A percentile compares a stretch with the other conserved stretches of the same genome.
Evolutionary conservation across 1,140 invertebrate genomes (phyloP).

Genomic region (Drosophila nannoptera): DNA sequence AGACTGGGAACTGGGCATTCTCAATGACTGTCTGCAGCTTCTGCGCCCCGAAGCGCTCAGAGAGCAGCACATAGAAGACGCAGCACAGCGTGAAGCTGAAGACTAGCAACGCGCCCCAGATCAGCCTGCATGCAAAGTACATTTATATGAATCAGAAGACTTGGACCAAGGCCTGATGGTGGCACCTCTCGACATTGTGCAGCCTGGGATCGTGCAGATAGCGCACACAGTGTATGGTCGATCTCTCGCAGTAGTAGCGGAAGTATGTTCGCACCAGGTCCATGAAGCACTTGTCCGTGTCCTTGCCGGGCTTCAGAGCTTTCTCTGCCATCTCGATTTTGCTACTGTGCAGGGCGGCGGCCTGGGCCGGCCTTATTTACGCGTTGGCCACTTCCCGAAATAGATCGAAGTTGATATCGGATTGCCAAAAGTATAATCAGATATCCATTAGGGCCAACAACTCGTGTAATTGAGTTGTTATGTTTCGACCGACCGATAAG

Average conservation of each 20-base stretch:
- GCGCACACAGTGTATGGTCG: slow-evolving; percentile 68
- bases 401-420: slow-evolving; percentile 30
- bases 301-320: neutral
- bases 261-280: slow-evolving; percentile 55
- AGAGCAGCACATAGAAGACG: slow-evolving; percentile 55
- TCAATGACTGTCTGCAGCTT: slow-evolving; percentile 81
- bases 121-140: slow-evolving; percentile 33
- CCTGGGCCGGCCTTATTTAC: slow-evolving; percentile 29
- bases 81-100: slow-evolving; percentile 50
- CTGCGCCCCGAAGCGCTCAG: slow-evolving; percentile 60
- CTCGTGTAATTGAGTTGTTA: slow-evolving; percentile 63
- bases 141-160: neutral
- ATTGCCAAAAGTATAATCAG: slow-evolving; percentile 2
- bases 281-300: slow-evolving; percentile 34
- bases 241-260: slow-evolving; percentile 65
- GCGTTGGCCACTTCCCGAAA: neutral
- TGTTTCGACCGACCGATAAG: slow-evolving; percentile 55
- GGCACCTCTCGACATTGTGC: slow-evolving; percentile 62
- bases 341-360: neutral
- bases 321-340: slow-evolving; percentile 48
- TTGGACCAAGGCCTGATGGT: no score
- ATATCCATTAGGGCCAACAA: slow-evolving; percentile 55
- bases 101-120: slow-evolving; percentile 57
- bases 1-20: slow-evolving; percentile 84
- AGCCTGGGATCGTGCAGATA: slow-evolving; percentile 65